These are phyloP conservation scores for Ascidia mentula DNA, from an alignment of 23 tunicate genomes.

Conservation along the genomic window DNA sequence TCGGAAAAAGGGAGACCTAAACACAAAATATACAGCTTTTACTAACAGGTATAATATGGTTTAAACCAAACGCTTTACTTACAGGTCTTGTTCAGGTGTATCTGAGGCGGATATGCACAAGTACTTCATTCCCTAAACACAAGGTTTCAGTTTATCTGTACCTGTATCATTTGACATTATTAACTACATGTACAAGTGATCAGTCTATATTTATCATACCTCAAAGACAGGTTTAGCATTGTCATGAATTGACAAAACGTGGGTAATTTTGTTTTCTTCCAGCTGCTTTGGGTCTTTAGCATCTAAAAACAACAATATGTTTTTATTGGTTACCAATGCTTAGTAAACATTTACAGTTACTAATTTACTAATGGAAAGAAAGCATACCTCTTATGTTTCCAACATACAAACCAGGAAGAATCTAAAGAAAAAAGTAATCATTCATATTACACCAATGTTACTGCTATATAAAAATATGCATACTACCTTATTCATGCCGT, in stretches of 20 bases:
- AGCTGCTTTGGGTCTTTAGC: conserved; percentile 62
- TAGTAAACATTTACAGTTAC: no score
- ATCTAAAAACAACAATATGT: conserved; percentile 36
- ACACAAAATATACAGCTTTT: not conserved
- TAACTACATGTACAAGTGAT: not conserved
- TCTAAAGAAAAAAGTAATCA: conserved; percentile 34
- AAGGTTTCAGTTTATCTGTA: not conserved
- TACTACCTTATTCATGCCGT: conserved; percentile 87
- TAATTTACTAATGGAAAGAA: no score
- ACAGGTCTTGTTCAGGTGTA: conserved; percentile 78
- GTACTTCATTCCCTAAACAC: conserved; percentile 50
- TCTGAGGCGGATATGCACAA: conserved; percentile 57
- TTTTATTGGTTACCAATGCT: no score
- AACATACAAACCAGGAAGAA: conserved; percentile 68
- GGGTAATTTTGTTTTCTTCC: conserved; percentile 60
- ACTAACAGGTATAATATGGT: not conserved
- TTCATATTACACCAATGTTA: no score
- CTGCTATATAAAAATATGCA: not conserved
- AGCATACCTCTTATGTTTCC: conserved; percentile 66
- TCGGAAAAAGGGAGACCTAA: conserved; percentile 55
- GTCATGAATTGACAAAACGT: conserved; percentile 79
- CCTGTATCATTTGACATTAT: not conserved
- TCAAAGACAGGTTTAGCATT: conserved; percentile 51
- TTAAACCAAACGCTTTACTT: conserved; percentile 19
- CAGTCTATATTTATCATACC: no score